Evolutionary conservation across 2,888 invertebrate genomes (phyloP).

Genomic region (Anoplius nigerrimus): DNA sequence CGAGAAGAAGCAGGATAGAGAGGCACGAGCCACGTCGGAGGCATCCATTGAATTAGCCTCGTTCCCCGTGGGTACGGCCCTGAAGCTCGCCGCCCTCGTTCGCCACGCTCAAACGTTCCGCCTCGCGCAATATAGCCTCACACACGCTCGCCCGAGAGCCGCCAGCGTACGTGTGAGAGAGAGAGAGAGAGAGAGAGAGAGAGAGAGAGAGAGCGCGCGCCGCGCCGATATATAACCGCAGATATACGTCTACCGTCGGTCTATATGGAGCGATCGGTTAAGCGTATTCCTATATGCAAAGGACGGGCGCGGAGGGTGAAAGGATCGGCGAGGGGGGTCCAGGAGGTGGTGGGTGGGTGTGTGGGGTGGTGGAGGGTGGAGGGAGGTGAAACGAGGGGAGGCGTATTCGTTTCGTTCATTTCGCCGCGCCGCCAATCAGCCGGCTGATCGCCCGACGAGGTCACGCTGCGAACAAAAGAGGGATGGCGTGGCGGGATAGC

Average conservation of each 20-base stretch:
- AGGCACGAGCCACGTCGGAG: constrained; percentile 43
- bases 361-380: constrained; percentile 14
- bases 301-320: neutral
- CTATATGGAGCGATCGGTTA: constrained; percentile 36
- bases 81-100: constrained; percentile 45
- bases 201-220: too few relatives aligned
- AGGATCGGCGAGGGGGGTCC: neutral
- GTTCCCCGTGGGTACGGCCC: constrained; percentile 49
- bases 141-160: neutral
- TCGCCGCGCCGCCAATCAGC: constrained; percentile 54
- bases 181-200: too few relatives aligned
- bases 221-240: constrained; percentile 19
- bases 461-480: constrained; percentile 29
- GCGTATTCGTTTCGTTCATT: constrained; percentile 51
- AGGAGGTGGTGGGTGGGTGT: neutral
- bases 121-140: constrained; percentile 32
- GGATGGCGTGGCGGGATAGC: constrained; percentile 17
- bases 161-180: too few relatives aligned
- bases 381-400: constrained; percentile 14
- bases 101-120: constrained; percentile 43
- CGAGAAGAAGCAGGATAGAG: constrained; percentile 15
- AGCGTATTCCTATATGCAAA: constrained; percentile 44
- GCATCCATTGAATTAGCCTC: constrained; percentile 61
- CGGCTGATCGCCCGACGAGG: constrained; percentile 52
- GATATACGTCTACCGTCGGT: constrained; percentile 21